Conservation (phyloP, 2,888 invertebrate species). For the Pachydiplax longipennis region DNA sequence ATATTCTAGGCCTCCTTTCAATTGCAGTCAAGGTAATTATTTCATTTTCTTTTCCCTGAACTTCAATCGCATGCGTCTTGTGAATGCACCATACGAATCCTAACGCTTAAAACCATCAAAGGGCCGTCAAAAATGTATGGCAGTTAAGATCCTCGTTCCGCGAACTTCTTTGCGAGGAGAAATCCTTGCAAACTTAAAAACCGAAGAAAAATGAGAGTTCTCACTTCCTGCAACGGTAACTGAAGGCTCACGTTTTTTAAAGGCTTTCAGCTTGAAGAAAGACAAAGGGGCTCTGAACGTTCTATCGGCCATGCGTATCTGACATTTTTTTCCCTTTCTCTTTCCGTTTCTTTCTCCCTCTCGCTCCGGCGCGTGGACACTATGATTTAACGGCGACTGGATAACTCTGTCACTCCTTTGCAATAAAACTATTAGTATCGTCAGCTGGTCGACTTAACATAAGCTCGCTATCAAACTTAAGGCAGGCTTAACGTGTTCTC, state of each 20-base stretch:
- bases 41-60: no score
- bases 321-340: background rate
- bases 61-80: no score
- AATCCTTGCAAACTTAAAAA: background rate
- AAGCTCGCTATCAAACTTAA: no score
- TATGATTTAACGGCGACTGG: background rate
- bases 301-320: background rate
- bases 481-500: no score
- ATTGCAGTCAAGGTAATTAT: no score
- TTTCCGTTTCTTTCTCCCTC: background rate
- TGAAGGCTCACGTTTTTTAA: background rate
- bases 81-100: no score
- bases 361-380: background rate
- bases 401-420: background rate
- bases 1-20: no score
- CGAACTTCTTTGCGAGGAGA: background rate
- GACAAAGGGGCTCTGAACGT: background rate
- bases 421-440: background rate
- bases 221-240: slow-evolving; percentile 21
- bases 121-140: background rate
- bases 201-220: background rate
- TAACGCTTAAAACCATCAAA: no score
- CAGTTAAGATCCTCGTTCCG: background rate
- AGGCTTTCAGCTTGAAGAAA: background rate
- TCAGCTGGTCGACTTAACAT: no score